Percentiles rank a stretch among this genome's conserved stretches.
Evolutionary conservation across 2,888 invertebrate species (phyloP).

Genomic region (Epiblema foenella): DNA sequence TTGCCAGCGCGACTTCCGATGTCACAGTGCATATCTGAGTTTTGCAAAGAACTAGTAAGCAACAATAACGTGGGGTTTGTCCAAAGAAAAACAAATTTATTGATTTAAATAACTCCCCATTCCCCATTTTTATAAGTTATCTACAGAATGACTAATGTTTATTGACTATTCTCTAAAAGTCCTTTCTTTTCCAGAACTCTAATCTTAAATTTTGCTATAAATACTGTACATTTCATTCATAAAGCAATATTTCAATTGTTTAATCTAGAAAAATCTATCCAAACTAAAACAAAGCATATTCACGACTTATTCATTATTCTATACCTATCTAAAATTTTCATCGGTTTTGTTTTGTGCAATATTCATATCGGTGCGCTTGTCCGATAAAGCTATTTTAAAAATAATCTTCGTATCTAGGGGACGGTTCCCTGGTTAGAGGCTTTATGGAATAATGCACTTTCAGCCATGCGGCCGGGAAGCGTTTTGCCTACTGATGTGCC

Average conservation of each 20-base stretch:
- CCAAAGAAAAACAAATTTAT: neutral
- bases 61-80: neutral
- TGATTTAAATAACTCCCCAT: no score
- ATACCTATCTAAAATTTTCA: neutral
- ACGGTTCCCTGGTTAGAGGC: constrained; percentile 11
- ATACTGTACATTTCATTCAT: no score
- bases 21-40: constrained; percentile 48
- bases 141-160: no score
- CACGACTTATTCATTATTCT: neutral
- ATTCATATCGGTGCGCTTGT: neutral
- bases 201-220: no score
- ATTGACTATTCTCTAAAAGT: no score
- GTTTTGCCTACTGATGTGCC: neutral
- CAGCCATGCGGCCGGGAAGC: neutral
- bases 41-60: neutral
- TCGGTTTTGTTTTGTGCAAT: neutral
- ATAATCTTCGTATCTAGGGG: constrained; percentile 20
- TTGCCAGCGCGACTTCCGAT: constrained; percentile 65
- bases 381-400: constrained; percentile 8
- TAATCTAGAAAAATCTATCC: no score
- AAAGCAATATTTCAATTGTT: no score
- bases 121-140: no score
- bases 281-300: neutral
- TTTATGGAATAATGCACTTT: constrained; percentile 30
- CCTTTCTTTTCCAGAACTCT: no score